These are phyloP conservation scores for Apamea monoglypha DNA, from an alignment of 2,888 invertebrate genomes.

Conservation along the genomic window DNA sequence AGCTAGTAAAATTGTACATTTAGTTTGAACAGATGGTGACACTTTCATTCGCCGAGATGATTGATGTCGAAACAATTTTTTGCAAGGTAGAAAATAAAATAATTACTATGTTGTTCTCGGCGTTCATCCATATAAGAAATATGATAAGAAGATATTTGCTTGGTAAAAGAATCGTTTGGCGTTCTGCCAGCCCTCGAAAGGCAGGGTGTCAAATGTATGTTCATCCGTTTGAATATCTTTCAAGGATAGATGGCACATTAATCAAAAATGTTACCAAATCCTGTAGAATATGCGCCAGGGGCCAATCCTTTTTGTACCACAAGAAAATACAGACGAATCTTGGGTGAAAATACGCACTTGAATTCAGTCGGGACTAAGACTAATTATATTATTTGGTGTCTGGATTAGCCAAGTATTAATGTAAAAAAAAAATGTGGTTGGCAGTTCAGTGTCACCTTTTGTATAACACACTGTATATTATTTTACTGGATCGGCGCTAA, in stretches of 20 bases:
- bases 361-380: not conserved
- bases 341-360: not conserved
- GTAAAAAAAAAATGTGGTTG: not conserved
- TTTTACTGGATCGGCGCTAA: conserved; percentile 15
- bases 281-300: not conserved
- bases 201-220: conserved; percentile 17
- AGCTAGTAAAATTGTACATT: conserved; percentile 3
- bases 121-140: conserved; percentile 29
- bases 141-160: conserved; percentile 36
- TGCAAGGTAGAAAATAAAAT: conserved; percentile 1
- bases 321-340: conserved; percentile 12
- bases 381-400: not conserved
- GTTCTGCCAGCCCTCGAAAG: conserved; percentile 31
- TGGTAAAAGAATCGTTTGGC: conserved; percentile 38
- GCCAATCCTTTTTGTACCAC: conserved; percentile 3
- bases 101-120: conserved; percentile 5
- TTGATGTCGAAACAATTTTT: not conserved
- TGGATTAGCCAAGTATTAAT: not conserved
- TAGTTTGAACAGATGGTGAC: conserved; percentile 17
- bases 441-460: conserved; percentile 7
- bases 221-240: conserved; percentile 30
- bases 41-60: conserved; percentile 1
- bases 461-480: conserved; percentile 6
- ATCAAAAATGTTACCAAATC: conserved; percentile 22
- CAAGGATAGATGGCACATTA: conserved; percentile 10